Conservation (phyloP, 2,888 invertebrate species). For the Nephrotoma guestfalica region DNA sequence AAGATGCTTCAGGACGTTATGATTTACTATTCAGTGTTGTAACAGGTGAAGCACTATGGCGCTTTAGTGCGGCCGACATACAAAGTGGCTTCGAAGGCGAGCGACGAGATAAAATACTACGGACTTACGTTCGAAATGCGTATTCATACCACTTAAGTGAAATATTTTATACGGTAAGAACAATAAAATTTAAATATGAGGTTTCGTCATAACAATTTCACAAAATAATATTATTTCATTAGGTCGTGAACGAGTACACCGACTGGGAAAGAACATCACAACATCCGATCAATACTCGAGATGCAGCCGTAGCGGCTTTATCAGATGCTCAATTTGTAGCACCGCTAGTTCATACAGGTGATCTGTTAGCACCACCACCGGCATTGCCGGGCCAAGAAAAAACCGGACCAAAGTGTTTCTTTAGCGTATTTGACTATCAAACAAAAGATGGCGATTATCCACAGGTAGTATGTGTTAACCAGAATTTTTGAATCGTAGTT, state of each 20-base stretch:
- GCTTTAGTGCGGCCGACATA: slow-evolving; percentile 70
- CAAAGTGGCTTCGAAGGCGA: slow-evolving; percentile 79
- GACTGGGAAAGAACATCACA: slow-evolving; percentile 91
- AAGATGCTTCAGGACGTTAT: slow-evolving; percentile 33
- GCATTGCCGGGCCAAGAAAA: slow-evolving; percentile 38
- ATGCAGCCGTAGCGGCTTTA: slow-evolving; percentile 78
- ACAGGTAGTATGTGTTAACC: slow-evolving; percentile 38
- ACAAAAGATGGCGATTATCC: slow-evolving; percentile 80
- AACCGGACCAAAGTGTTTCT: slow-evolving; percentile 65
- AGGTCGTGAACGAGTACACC: slow-evolving; percentile 83
- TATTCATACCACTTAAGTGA: slow-evolving; percentile 93
- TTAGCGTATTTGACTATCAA: slow-evolving; percentile 87
- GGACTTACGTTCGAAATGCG: slow-evolving; percentile 87
- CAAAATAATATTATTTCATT: not conserved
- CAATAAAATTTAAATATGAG: not conserved
- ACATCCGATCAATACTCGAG: slow-evolving; percentile 77
- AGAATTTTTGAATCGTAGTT: slow-evolving; percentile 5
- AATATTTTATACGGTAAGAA: slow-evolving; percentile 78
- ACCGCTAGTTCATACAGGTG: slow-evolving; percentile 74
- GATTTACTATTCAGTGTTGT: slow-evolving; percentile 85
- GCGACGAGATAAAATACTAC: slow-evolving; percentile 67
- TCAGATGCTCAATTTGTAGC: slow-evolving; percentile 92
- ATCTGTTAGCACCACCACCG: slow-evolving; percentile 56
- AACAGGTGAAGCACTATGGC: slow-evolving; percentile 82
- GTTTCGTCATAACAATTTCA: slow-evolving; percentile 4